Evolutionary conservation across 2,113 vertebrate species (phyloP), one percentile per base, ranked within the genome.

Genomic region (Zosterops japonicus): DNA sequence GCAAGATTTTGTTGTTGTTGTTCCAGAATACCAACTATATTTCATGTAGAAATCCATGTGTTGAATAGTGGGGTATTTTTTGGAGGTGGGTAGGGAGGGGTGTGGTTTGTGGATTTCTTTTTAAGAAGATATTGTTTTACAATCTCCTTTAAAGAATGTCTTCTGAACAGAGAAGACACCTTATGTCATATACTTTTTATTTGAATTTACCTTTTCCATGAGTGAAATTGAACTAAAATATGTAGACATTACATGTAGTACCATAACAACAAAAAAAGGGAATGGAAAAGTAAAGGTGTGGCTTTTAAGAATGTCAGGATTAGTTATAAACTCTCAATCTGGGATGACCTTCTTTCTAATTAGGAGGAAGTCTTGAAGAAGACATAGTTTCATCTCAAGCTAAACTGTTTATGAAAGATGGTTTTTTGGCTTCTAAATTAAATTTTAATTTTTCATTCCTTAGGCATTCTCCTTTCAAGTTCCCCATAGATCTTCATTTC

Each of bases 31-130:
- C 17, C 0, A 3, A 23, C 5, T 39, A 24, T 8, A 22, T 5
- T 81, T 78, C 11, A 33, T 12, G 6, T 29, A 47, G 50, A 93
- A 91, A 72, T 56, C 20, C 10, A 13, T 42, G 6, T 47, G 4
- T 47, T 67, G 29, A 56, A 4, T 6, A 64, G 10, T 64, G 39
- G 20, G 1, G 0, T 46, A 39, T 31, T 24, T 36, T 76, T 33
- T 68, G 9, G 7, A 53, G 2, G 10, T 33, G 7, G 14, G 16
- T 5, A 39, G 28, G 6, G 15, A 61, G 8, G 8, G 1, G 0
- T 5, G 2, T 35, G 14, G 5, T 31, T 19, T 29, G 7, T 29
- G 31, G 12, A 18, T 25, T 41, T 55, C 28, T 21, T 59, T 31
- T 25, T n/a, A 8, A 86, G 28, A 56, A 71, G 15, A 33, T 50